Conservation (phyloP, 2,888 invertebrate genomes). For the Oscheius sp. region DNA sequence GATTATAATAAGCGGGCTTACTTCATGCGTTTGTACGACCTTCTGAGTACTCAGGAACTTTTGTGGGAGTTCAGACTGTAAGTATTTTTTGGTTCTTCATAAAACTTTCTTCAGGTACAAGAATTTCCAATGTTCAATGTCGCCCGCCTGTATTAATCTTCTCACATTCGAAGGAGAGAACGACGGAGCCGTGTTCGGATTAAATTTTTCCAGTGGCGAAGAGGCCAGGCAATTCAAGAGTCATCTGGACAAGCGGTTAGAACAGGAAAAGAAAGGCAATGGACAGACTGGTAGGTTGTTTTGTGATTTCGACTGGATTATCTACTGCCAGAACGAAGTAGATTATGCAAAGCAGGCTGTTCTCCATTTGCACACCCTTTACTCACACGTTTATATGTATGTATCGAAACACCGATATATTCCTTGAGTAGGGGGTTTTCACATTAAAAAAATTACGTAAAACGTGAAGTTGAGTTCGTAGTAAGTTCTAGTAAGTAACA, state of each 20-base stretch:
- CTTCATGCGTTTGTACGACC: conserved; percentile 33
- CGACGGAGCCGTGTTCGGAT: conserved; percentile 30
- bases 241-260: conserved; percentile 38
- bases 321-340: too few species aligned
- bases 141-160: conserved; percentile 18
- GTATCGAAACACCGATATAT: too few species aligned
- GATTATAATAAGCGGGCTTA: conserved; percentile 38
- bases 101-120: conserved; percentile 29
- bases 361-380: too few species aligned
- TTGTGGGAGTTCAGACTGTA: conserved; percentile 38
- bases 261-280: conserved; percentile 37
- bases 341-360: too few species aligned
- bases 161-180: conserved; percentile 36
- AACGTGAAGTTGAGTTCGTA: too few species aligned
- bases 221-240: conserved; percentile 34
- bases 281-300: neutral
- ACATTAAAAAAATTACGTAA: too few species aligned
- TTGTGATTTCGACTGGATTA: too few species aligned
- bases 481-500: too few species aligned
- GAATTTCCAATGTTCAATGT: conserved; percentile 22
- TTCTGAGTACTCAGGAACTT: conserved; percentile 22
- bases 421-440: too few species aligned
- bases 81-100: conserved; percentile 14
- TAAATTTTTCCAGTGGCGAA: conserved; percentile 34
- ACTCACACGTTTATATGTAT: too few species aligned